Evolutionary conservation across 1,140 invertebrate genomes (phyloP).

Genomic region (Cydia fagiglandana): DNA sequence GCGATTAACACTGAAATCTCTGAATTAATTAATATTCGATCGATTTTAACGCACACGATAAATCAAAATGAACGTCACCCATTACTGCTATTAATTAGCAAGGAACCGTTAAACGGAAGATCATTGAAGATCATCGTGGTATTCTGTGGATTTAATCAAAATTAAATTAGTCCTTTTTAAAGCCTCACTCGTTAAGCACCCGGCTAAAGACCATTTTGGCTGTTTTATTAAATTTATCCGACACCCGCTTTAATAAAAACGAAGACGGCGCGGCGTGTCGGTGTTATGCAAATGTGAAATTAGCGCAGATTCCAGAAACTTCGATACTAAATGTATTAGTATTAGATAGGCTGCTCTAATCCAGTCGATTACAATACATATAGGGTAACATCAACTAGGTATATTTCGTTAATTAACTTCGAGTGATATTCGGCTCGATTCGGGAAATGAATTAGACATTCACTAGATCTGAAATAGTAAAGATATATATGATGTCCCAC

Average conservation of each 20-base stretch:
- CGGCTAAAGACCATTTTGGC: background rate
- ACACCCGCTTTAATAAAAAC: conserved; percentile 17
- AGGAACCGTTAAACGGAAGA: conserved; percentile 17
- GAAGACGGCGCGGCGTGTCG: background rate
- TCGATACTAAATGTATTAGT: background rate
- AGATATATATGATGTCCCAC: no score
- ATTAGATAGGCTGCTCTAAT: background rate
- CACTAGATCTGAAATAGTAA: no score
- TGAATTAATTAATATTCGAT: background rate
- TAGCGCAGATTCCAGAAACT: background rate
- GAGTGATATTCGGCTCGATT: no score
- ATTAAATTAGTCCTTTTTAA: conserved; percentile 25
- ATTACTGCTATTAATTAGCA: conserved; percentile 15
- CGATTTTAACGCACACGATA: background rate
- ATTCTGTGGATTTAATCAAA: conserved; percentile 19
- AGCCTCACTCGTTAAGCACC: conserved; percentile 20
- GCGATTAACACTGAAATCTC: no score
- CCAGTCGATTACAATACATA: no score
- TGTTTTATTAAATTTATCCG: conserved; percentile 29
- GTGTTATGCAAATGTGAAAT: conserved; percentile 7
- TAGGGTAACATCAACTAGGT: no score
- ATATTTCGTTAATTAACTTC: background rate
- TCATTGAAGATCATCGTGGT: conserved; percentile 7
- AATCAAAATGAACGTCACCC: conserved; percentile 20
- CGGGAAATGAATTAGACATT: no score